Percentiles rank a stretch among this genome's conserved stretches.
Conservation (phyloP, 2,888 invertebrate genomes). For the Tenthredo mesomela region DNA sequence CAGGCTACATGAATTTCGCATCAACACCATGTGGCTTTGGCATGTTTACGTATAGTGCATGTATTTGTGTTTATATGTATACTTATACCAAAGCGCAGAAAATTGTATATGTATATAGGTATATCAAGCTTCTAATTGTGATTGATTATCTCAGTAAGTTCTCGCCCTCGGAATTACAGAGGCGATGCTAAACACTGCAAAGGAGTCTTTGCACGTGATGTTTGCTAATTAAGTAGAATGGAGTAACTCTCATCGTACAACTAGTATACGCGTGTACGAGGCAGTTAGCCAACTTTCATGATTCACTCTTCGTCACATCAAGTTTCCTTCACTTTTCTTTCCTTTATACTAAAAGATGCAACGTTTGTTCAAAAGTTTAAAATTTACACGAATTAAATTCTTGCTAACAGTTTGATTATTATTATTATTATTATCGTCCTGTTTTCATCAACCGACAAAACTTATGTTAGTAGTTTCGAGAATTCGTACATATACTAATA, state of each 20-base stretch:
- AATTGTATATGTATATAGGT: no score
- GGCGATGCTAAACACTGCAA: conserved; percentile 11
- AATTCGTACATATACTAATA: neutral
- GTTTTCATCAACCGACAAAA: neutral
- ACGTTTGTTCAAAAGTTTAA: neutral
- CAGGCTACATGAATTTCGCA: neutral
- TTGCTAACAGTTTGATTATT: neutral
- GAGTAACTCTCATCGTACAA: conserved; percentile 21
- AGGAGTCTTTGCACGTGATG: conserved; percentile 46
- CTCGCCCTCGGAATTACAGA: conserved; percentile 5
- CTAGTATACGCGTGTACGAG: neutral
- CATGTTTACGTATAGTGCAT: neutral
- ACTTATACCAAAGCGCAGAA: conserved; percentile 1
- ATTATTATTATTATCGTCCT: no score
- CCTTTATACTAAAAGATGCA: neutral
- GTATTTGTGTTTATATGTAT: neutral
- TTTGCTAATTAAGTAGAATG: conserved; percentile 47
- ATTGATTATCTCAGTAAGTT: conserved; percentile 47
- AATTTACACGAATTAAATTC: neutral
- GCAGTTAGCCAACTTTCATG: conserved; percentile 7
- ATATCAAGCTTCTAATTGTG: conserved; percentile 46
- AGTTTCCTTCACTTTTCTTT: no score
- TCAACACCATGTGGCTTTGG: neutral
- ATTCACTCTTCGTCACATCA: neutral
- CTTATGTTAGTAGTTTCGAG: neutral